Evolutionary conservation across 1,140 invertebrate genomes (phyloP).

Genomic region (Ips typographus): DNA sequence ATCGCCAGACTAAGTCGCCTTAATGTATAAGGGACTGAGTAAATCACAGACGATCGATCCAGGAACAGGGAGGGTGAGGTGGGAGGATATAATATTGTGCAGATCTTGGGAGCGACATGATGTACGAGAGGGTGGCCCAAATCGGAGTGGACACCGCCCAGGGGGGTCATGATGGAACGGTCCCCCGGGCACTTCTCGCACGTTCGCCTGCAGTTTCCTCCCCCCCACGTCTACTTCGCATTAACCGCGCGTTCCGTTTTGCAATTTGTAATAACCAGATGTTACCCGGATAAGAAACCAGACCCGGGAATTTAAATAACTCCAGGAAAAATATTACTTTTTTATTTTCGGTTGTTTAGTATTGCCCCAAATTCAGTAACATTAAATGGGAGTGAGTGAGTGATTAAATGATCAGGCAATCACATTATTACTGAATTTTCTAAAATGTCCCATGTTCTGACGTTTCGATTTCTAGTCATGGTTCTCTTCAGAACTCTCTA

Average conservation of each 20-base stretch:
- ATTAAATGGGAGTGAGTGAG: too few species aligned
- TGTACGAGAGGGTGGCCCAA: slow-evolving; percentile 33
- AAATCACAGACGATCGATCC: slow-evolving; percentile 9
- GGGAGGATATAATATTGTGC: slow-evolving; percentile 3
- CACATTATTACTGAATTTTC: too few species aligned
- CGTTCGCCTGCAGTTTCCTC: slow-evolving; percentile 27
- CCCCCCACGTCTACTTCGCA: slow-evolving; percentile 28
- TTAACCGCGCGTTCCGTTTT: slow-evolving; percentile 28
- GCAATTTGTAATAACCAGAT: slow-evolving; percentile 34
- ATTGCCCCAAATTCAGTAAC: too few species aligned
- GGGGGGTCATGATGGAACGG: slow-evolving; percentile 37
- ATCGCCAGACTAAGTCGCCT: too few species aligned
- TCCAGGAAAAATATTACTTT: slow-evolving; percentile 14
- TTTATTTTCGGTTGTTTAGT: not conserved
- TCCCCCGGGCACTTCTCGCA: slow-evolving; percentile 38
- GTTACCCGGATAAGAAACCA: slow-evolving; percentile 26
- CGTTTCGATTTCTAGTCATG: too few species aligned
- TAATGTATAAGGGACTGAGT: not conserved
- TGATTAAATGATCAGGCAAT: too few species aligned
- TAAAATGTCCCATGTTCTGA: too few species aligned
- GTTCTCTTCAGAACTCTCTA: too few species aligned
- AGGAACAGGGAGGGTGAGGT: not conserved
- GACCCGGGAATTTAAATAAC: slow-evolving; percentile 22
- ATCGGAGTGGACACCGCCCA: slow-evolving; percentile 37
- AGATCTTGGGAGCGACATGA: slow-evolving; percentile 27